Base-by-base conservation (phyloP, 2,888 invertebrate genomes). In the Caprella mutica region DNA sequence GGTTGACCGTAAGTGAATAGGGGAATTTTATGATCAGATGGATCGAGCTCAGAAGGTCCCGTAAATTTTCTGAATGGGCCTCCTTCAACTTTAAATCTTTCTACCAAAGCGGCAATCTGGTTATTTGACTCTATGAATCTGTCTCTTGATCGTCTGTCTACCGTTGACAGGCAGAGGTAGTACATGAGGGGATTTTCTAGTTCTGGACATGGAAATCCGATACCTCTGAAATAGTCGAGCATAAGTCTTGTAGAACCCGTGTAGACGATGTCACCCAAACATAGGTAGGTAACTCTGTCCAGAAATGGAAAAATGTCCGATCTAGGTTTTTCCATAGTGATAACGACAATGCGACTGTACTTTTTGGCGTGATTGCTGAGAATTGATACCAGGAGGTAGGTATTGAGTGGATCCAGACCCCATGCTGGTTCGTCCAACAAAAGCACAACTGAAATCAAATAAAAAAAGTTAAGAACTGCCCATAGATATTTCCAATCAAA, bases 171-270 rank as follows among this genome's bases (percentile, higher is more conserved):
- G 66, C 85, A 85, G 53, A 86, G 76, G 71, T 94, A 97, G 73
- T 93, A 96, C 86, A 94, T 94, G n/a, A 96, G 77, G 0, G 96
- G 96, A 73, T 97, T 97, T 71, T 96, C 96, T 50, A 93, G 76
- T 70, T 92, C 89, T 0, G 96, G 96, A 72, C 96, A 97, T 0
- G 94, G 93, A 71, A 93, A 94, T 2, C 96, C 96, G 66, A 96
- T 90, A 65, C 85, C 85, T 56, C 89, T 85, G 73, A 96, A 97
- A 73, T 97, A 96, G 70, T 90, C 88, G 60, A 96, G 77, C 80
- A 97, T 86, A 67, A 90, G 85, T 53, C 90, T 78, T 0, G 94
- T 94, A 9, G 88, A 86, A 0, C 93, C 93, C 0, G 86, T 86
- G 72, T 89, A 90, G 3, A 93, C 91, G 29, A 91, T 86, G 68